phyloP scores from a whole-genome alignment of 2,888 invertebrate species.

The Orchesella flavescens region DNA sequence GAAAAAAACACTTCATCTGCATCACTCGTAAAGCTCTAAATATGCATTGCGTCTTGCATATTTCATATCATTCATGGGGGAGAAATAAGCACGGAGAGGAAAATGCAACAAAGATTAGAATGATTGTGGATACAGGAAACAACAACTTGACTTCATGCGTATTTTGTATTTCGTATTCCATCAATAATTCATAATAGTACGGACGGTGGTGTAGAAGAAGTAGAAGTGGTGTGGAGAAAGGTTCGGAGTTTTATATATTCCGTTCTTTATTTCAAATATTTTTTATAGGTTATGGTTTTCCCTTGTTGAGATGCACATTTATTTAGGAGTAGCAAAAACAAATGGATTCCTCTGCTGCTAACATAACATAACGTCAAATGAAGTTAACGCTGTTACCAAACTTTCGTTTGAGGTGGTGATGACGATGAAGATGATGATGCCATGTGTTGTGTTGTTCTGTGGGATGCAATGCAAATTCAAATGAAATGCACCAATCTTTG shows the following conservation, averaged over 20 bases:
- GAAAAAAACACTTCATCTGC: slow-evolving; percentile 25
- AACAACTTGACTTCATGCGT: slow-evolving; percentile 26
- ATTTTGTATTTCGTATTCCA: slow-evolving; percentile 55
- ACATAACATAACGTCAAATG: too few relatives aligned
- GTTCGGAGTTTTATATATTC: neutral
- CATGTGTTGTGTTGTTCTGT: too few relatives aligned
- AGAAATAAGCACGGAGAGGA: neutral
- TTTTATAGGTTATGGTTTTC: too few relatives aligned
- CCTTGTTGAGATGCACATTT: too few relatives aligned
- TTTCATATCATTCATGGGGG: neutral
- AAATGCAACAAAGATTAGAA: neutral
- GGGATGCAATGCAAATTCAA: too few relatives aligned
- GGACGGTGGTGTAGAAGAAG: slow-evolving; percentile 6
- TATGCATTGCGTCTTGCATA: slow-evolving; percentile 20
- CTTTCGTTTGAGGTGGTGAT: too few relatives aligned
- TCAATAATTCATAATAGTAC: slow-evolving; percentile 62
- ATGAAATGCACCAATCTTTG: too few relatives aligned
- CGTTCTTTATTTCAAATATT: too few relatives aligned
- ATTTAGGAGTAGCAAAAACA: too few relatives aligned
- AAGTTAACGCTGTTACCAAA: too few relatives aligned
- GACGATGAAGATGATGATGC: too few relatives aligned
- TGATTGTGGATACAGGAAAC: slow-evolving; percentile 1
- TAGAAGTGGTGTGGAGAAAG: neutral
- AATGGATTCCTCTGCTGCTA: too few relatives aligned
- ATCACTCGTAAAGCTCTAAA: slow-evolving; percentile 12